Conservation (phyloP, 1,140 invertebrate genomes). For the Lordiphosa stackelbergi region DNA sequence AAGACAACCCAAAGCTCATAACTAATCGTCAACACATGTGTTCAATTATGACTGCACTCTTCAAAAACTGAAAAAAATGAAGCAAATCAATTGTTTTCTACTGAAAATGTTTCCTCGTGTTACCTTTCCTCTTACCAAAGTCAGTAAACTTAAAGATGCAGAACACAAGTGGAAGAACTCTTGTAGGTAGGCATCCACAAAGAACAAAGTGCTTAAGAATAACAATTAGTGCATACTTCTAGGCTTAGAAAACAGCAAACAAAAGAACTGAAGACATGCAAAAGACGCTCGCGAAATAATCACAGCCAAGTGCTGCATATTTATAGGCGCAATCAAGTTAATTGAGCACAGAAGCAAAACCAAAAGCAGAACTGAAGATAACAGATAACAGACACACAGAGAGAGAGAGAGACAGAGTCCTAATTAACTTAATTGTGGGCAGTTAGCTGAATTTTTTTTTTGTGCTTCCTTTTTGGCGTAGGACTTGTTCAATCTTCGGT, state of each 20-base stretch:
- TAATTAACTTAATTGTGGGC: conserved; percentile 72
- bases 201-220: conserved; percentile 33
- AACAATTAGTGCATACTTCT: conserved; percentile 67
- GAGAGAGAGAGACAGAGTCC: conserved; percentile 12
- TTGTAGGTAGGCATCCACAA: not conserved
- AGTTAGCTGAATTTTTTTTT: conserved; percentile 31
- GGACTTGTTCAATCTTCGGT: too few species aligned
- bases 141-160: too few species aligned
- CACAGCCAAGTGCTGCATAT: conserved; percentile 71
- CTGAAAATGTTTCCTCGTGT: too few species aligned
- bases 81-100: too few species aligned
- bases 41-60: too few species aligned
- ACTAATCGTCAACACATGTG: too few species aligned
- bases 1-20: too few species aligned
- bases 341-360: conserved; percentile 44
- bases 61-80: too few species aligned
- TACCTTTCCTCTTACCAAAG: too few species aligned
- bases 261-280: conserved; percentile 11
- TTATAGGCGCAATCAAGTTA: conserved; percentile 76
- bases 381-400: conserved; percentile 6
- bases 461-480: not conserved
- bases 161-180: too few species aligned
- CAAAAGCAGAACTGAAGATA: not conserved
- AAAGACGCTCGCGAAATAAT: conserved; percentile 60
- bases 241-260: conserved; percentile 23